Percentiles rank a stretch among this genome's conserved stretches.
phyloP scores from a whole-genome alignment of 2,888 invertebrate species.

The Pardosa pseudoannulata region DNA sequence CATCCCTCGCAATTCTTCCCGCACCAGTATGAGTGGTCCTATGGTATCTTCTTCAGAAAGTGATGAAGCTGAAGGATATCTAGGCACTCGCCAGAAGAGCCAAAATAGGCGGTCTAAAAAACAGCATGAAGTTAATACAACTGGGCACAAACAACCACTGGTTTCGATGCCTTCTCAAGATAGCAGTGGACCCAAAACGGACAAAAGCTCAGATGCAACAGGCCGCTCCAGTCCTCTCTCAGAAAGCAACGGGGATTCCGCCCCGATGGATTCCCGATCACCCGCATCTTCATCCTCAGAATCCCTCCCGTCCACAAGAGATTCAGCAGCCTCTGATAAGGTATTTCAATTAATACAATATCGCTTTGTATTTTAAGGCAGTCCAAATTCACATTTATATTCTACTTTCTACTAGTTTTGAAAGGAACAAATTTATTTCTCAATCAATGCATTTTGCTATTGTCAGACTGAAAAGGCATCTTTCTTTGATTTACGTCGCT shows the following conservation, averaged over 20 bases:
- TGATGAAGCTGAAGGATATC: constrained; percentile 50
- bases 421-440: too few species aligned
- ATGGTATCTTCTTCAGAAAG: constrained; percentile 63
- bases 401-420: too few species aligned
- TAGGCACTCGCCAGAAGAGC: constrained; percentile 34
- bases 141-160: constrained; percentile 26
- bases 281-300: constrained; percentile 67
- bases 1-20: constrained; percentile 60
- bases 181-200: constrained; percentile 39
- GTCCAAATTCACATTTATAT: too few species aligned
- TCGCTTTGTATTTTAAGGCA: too few species aligned
- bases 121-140: constrained; percentile 11
- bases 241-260: constrained; percentile 66
- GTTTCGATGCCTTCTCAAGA: constrained; percentile 45
- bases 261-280: constrained; percentile 56
- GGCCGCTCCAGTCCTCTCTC: constrained; percentile 53
- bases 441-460: too few species aligned
- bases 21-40: constrained; percentile 55
- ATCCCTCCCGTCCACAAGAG: constrained; percentile 62
- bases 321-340: constrained; percentile 33
- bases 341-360: constrained; percentile 4
- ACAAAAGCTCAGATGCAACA: constrained; percentile 52
- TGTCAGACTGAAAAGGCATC: too few species aligned
- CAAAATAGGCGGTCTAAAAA: constrained; percentile 41
- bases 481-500: too few species aligned